Percentiles rank a stretch among this genome's conserved stretches.
Conservation (phyloP, 2,797 vertebrate genomes). For the Labeo calbasu region DNA sequence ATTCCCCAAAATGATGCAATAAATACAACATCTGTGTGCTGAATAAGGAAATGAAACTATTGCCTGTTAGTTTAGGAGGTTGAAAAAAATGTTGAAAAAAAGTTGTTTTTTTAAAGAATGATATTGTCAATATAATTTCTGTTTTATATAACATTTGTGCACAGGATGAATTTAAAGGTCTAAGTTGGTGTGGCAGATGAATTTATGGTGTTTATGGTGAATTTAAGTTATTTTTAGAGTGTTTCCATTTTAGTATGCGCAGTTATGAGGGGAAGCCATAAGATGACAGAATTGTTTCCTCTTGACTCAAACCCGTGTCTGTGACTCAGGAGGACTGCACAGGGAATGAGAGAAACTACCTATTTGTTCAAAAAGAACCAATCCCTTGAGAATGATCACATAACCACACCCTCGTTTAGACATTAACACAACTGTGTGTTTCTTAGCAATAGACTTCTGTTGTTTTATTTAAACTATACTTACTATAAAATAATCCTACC, state of each 20-base stretch:
- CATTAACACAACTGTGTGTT: background rate
- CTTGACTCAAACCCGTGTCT: conserved; percentile 26
- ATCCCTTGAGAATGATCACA: conserved; percentile 37
- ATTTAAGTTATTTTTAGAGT: background rate
- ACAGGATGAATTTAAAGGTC: background rate
- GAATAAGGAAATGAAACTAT: conserved; percentile 58
- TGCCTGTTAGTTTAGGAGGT: background rate
- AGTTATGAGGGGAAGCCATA: background rate
- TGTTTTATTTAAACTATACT: background rate
- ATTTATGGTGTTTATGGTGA: background rate
- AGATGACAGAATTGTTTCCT: conserved; percentile 20
- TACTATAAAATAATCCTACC: too few relatives aligned
- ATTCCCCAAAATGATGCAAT: conserved; percentile 55
- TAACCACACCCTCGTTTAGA: conserved; percentile 16
- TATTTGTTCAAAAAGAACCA: conserved; percentile 29
- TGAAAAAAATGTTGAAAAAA: background rate
- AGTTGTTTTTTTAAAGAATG: background rate
- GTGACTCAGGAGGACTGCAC: conserved; percentile 44
- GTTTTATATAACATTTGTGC: background rate
- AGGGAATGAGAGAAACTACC: conserved; percentile 6
- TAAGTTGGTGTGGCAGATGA: background rate
- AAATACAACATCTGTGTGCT: conserved; percentile 11
- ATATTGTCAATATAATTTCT: background rate
- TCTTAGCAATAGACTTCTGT: background rate
- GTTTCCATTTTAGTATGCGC: conserved; percentile 21